Conservation (phyloP, 2,888 invertebrate species). For the Celastrina argiolus region DNA sequence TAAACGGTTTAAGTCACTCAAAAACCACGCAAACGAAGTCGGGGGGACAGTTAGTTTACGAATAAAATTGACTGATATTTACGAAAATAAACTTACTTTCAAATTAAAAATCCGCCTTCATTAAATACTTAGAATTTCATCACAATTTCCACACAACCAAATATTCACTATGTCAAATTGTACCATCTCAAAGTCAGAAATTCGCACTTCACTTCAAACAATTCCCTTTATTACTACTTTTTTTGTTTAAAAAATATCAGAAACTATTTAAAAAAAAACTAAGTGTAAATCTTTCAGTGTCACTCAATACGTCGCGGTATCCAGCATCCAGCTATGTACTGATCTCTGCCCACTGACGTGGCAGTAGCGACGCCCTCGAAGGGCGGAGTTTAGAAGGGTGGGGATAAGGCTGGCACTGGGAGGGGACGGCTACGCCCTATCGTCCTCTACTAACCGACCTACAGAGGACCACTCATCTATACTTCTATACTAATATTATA, state of each 20-base stretch:
- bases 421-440: too few relatives aligned
- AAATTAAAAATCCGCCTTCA: background rate
- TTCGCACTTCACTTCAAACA: background rate
- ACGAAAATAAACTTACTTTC: background rate
- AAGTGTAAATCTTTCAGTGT: too few relatives aligned
- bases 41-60: too few relatives aligned
- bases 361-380: background rate
- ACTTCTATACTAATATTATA: too few relatives aligned
- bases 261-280: background rate
- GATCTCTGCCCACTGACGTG: background rate
- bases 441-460: too few relatives aligned
- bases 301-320: background rate
- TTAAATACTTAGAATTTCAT: background rate
- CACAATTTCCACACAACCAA: background rate
- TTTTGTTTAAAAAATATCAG: too few relatives aligned
- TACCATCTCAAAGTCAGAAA: too few relatives aligned
- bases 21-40: too few relatives aligned
- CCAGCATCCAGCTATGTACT: conserved; percentile 20
- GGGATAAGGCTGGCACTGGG: background rate
- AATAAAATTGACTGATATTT: too few relatives aligned
- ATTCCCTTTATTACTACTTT: too few relatives aligned
- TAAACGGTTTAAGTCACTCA: too few relatives aligned
- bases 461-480: too few relatives aligned
- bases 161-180: background rate
- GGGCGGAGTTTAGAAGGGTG: background rate